Conservation (phyloP, 2,113 vertebrate species). For the Microcebus tavaratra region DNA sequence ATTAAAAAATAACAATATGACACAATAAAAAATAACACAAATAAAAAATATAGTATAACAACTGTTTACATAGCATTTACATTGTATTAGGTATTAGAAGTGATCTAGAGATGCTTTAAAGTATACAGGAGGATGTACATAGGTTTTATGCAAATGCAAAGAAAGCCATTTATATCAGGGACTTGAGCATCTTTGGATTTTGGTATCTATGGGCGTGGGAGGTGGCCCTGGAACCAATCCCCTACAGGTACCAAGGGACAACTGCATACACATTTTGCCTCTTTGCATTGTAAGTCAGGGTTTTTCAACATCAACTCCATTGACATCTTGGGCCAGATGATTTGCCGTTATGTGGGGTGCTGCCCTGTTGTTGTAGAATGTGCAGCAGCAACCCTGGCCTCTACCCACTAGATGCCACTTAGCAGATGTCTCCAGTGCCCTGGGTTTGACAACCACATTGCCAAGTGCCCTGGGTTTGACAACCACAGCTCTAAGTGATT, state of each 20-base stretch:
- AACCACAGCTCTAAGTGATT: background rate
- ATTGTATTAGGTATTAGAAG: background rate
- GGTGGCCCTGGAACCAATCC: background rate
- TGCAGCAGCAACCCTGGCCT: background rate
- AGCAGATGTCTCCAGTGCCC: background rate
- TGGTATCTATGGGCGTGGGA: background rate
- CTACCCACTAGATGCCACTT: background rate
- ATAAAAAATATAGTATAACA: background rate
- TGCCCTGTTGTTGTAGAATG: background rate
- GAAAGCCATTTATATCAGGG: background rate
- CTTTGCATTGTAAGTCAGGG: background rate
- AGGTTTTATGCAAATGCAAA: background rate
- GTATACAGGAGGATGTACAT: background rate
- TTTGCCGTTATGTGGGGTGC: rapidly evolving
- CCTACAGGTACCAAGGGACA: background rate
- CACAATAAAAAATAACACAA: background rate
- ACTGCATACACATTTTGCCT: background rate
- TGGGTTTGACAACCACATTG: background rate
- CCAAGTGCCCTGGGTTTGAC: background rate
- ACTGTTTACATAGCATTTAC: background rate
- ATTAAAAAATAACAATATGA: background rate
- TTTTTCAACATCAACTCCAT: background rate
- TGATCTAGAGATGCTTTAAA: background rate
- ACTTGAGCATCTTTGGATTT: background rate
- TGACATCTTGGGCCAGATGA: background rate